Base-by-base conservation (phyloP, 2,888 invertebrate genomes). In the Pherbina coryleti region DNA sequence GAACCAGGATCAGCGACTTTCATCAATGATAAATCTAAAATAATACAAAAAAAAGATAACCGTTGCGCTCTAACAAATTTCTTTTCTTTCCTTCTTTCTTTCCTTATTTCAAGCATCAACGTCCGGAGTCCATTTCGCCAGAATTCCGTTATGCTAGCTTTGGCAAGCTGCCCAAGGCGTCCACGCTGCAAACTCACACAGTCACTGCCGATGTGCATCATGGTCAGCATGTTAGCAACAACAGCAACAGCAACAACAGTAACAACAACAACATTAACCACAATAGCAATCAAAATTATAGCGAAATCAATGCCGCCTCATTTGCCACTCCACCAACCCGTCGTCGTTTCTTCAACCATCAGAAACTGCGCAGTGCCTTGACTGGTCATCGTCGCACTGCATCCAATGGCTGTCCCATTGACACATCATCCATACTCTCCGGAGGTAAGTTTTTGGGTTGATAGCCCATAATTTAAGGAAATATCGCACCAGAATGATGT, bases 241-340 rank as follows among this genome's bases (percentile, higher is more conserved):
- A 5, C 31, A 71, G 57, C 34, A 75, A 19, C 57, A 75, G 64
- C 77, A 72, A 75, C 71, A 69, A 51, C 64, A 75, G 34, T 64
- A 79, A 62, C 76, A 80, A 78, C 77, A 76, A 77, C 77, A 76
- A 72, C 78, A 73, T 74, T 81, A 82, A 78, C 82, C 81, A 90
- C 90, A 82, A 75, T 76, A 82, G 82, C 79, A 84, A 82, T 70
- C 84, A 86, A 78, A 83, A 85, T 81, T 87, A 86, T 75, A 81
- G 86, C 81, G 90, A 91, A 89, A 92, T 90, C 88, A 85, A 87
- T 92, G 92, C 83, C 71, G 82, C 83, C 80, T 94, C 94, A 91
- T 96, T 95, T 86, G 95, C 96, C 66, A 96, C 96, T 70, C 96
- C 96, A 66, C 92, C 91, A 80, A 92, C 95, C 83, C 93, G 95